Evolutionary conservation across 2,888 invertebrate genomes (phyloP).

Genomic region (Stegophylla sp.): DNA sequence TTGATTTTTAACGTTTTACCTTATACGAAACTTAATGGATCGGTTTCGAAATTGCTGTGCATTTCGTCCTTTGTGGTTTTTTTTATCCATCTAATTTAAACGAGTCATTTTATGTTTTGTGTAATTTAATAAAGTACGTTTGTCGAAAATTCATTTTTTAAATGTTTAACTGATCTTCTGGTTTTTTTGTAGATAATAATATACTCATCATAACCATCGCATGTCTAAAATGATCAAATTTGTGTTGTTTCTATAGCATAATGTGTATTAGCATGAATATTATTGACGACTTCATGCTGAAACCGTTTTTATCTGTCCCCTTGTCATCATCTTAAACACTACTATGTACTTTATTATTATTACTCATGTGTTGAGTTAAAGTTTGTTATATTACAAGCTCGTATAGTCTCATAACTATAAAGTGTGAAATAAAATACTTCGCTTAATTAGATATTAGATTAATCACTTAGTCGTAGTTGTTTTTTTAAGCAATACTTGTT

Average conservation of each 20-base stretch:
- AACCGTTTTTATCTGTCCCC: conserved; percentile 26
- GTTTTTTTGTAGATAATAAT: conserved; percentile 15
- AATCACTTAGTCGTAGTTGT: conserved; percentile 39
- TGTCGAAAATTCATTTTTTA: background rate
- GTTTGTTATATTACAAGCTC: conserved; percentile 11
- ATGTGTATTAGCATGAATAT: conserved; percentile 25
- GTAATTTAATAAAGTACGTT: background rate
- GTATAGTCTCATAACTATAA: conserved; percentile 31
- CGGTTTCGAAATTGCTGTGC: background rate
- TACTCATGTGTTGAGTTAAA: conserved; percentile 43
- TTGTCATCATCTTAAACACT: conserved; percentile 5
- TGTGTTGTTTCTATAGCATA: conserved; percentile 36
- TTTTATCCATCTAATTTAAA: background rate
- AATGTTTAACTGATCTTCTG: background rate
- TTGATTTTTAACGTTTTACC: background rate
- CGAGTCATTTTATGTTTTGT: background rate
- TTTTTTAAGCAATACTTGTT: conserved; percentile 19
- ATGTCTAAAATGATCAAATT: conserved; percentile 32
- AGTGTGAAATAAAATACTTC: conserved; percentile 35
- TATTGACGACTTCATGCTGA: conserved; percentile 19
- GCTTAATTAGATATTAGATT: conserved; percentile 52
- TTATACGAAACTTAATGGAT: background rate
- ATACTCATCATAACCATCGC: conserved; percentile 26
- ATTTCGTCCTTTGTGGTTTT: background rate
- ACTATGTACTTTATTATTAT: conserved; percentile 6